phyloP scores from a whole-genome alignment of 2,113 vertebrate species.

The Lagenorhynchus albirostris region DNA sequence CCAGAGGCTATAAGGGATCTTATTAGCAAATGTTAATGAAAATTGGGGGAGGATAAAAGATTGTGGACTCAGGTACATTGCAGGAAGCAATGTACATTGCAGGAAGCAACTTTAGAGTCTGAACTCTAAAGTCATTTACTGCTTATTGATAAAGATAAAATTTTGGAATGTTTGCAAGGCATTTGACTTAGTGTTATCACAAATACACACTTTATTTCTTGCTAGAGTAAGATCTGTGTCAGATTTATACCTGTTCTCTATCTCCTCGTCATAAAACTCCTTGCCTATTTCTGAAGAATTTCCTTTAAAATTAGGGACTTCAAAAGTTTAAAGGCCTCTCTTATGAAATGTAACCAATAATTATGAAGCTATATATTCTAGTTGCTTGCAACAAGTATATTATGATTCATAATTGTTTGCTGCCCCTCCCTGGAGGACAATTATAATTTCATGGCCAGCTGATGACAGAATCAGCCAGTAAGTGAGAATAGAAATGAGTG shows the following conservation, averaged over 20 bases:
- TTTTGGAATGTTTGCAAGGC: not conserved
- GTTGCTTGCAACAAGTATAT: not conserved
- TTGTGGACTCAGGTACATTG: not conserved
- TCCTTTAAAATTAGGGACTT: not conserved
- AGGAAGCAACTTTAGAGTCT: not conserved
- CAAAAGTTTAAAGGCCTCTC: not conserved
- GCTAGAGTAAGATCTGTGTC: not conserved
- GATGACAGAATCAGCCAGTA: not conserved
- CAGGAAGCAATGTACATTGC: not conserved
- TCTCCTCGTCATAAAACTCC: not conserved
- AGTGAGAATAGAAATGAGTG: not conserved
- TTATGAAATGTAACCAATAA: not conserved
- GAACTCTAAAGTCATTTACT: not conserved
- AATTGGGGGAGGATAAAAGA: not conserved
- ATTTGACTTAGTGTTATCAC: not conserved
- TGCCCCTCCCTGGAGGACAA: not conserved
- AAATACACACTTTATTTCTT: not conserved
- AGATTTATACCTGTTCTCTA: not conserved
- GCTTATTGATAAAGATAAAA: not conserved
- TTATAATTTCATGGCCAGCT: slow-evolving; percentile 1
- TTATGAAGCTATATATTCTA: not conserved
- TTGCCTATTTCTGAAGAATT: not conserved
- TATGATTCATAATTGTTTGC: not conserved
- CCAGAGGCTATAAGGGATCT: not conserved
- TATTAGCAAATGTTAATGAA: slow-evolving; percentile 27